These are phyloP conservation scores for Drosophila tristis DNA, from an alignment of 1,140 invertebrate genomes.

Conservation along the genomic window DNA sequence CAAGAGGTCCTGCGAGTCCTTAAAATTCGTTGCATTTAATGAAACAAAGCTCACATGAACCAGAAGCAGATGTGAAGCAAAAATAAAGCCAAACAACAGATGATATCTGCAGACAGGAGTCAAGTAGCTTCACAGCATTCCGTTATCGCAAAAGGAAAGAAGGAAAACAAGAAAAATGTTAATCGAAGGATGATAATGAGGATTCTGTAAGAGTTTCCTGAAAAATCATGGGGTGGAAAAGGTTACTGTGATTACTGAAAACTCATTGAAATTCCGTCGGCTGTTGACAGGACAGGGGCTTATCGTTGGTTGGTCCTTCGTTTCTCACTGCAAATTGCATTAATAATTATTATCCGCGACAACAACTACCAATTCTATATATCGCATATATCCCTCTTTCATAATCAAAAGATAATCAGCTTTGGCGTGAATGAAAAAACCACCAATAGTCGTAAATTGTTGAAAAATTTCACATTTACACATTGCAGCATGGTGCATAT, in stretches of 20 bases:
- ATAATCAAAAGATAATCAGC: background rate
- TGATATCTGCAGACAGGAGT: conserved; percentile 43
- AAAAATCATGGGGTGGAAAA: background rate
- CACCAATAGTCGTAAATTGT: too few relatives aligned
- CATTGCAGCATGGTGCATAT: too few relatives aligned
- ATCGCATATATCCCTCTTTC: background rate
- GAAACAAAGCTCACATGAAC: conserved; percentile 43
- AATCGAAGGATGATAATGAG: background rate
- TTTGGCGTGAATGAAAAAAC: background rate
- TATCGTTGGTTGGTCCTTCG: too few relatives aligned
- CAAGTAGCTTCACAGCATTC: conserved; percentile 49
- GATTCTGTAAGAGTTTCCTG: background rate
- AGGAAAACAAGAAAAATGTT: background rate
- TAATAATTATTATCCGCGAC: background rate
- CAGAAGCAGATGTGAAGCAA: conserved; percentile 34
- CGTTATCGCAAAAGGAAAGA: conserved; percentile 1
- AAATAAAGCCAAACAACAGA: conserved; percentile 13
- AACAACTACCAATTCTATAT: background rate
- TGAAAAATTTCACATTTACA: too few relatives aligned
- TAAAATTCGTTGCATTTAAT: background rate
- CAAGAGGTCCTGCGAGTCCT: background rate
- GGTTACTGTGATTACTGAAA: too few relatives aligned
- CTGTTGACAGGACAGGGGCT: too few relatives aligned
- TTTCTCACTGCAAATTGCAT: background rate
- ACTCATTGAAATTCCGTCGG: too few relatives aligned